Percentiles rank a stretch among this genome's conserved stretches.
These are phyloP conservation scores for Amphipyra tragopoginis DNA, from an alignment of 2,888 invertebrate species.

Conservation along the genomic window DNA sequence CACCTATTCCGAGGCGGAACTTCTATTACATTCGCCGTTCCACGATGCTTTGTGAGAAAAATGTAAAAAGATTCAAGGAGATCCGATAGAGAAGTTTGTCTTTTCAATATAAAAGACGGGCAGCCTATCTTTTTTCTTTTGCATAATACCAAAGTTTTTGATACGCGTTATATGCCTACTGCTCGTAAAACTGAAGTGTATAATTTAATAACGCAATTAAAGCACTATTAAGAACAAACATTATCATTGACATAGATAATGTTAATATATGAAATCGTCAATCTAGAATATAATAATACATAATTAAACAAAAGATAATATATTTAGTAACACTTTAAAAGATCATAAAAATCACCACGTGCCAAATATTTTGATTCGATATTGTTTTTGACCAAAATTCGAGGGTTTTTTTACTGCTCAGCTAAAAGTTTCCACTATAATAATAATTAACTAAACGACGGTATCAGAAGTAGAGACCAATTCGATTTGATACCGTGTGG, in stretches of 20 bases:
- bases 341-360: slow-evolving; percentile 33
- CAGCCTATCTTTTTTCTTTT: slow-evolving; percentile 23
- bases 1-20: slow-evolving; percentile 70
- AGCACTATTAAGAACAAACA: background rate
- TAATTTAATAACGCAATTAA: slow-evolving; percentile 23
- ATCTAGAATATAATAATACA: slow-evolving; percentile 3
- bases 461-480: slow-evolving; percentile 61
- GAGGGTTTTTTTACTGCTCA: slow-evolving; percentile 51
- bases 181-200: slow-evolving; percentile 18
- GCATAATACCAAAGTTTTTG: slow-evolving; percentile 18
- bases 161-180: slow-evolving; percentile 7
- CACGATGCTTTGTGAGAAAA: slow-evolving; percentile 58
- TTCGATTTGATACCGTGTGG: slow-evolving; percentile 64
- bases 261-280: slow-evolving; percentile 15
- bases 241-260: slow-evolving; percentile 16
- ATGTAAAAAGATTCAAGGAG: slow-evolving; percentile 55
- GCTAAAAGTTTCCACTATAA: slow-evolving; percentile 62
- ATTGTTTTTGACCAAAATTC: slow-evolving; percentile 23
- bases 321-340: slow-evolving; percentile 16
- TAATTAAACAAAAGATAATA: slow-evolving; percentile 24
- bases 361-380: slow-evolving; percentile 25
- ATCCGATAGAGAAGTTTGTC: slow-evolving; percentile 43
- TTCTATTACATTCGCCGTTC: slow-evolving; percentile 66
- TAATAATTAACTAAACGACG: slow-evolving; percentile 69
- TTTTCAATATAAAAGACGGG: slow-evolving; percentile 46